A percentile compares a stretch with the other conserved stretches of the same genome.
These are phyloP conservation scores for Myripristis murdjan DNA, from an alignment of 2,797 vertebrate species.

Conservation along the genomic window DNA sequence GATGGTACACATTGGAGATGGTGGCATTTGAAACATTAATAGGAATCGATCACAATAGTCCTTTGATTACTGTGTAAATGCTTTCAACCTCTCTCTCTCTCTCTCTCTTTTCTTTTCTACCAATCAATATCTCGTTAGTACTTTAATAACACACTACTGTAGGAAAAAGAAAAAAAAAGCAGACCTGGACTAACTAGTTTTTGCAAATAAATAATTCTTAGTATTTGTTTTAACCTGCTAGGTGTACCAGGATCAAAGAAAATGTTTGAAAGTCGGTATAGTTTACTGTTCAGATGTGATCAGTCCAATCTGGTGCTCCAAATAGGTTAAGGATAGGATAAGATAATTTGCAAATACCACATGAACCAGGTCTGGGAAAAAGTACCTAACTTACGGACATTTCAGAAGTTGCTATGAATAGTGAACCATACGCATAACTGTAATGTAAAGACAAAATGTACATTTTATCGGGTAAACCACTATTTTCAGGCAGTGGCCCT, in stretches of 20 bases:
- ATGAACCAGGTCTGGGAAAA: slow-evolving; percentile 46
- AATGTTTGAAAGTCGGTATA: slow-evolving; percentile 63
- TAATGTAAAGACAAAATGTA: slow-evolving; percentile 79
- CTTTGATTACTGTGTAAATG: slow-evolving; percentile 71
- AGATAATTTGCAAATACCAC: slow-evolving; percentile 60
- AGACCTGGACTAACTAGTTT: slow-evolving; percentile 49
- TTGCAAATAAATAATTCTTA: slow-evolving; percentile 59
- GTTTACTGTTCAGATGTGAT: not conserved
- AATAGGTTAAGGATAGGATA: slow-evolving; percentile 18
- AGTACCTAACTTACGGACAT: slow-evolving; percentile 61
- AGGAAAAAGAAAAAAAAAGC: slow-evolving; percentile 56
- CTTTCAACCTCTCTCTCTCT: slow-evolving; percentile 63
- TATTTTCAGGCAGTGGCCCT: slow-evolving; percentile 82
- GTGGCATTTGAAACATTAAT: slow-evolving; percentile 46
- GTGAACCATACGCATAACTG: slow-evolving; percentile 76
- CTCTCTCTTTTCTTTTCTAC: slow-evolving; percentile 56
- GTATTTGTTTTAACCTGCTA: slow-evolving; percentile 39
- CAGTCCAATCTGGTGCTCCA: slow-evolving; percentile 12
- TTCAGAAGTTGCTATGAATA: slow-evolving; percentile 80
- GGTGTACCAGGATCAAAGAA: slow-evolving; percentile 28
- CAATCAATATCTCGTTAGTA: slow-evolving; percentile 77
- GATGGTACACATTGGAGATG: slow-evolving; percentile 39
- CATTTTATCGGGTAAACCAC: slow-evolving; percentile 76
- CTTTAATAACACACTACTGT: slow-evolving; percentile 70
- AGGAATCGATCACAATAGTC: slow-evolving; percentile 46